phyloP scores from a whole-genome alignment of 2,797 vertebrate genomes.

The Toxotes lorentzi region DNA sequence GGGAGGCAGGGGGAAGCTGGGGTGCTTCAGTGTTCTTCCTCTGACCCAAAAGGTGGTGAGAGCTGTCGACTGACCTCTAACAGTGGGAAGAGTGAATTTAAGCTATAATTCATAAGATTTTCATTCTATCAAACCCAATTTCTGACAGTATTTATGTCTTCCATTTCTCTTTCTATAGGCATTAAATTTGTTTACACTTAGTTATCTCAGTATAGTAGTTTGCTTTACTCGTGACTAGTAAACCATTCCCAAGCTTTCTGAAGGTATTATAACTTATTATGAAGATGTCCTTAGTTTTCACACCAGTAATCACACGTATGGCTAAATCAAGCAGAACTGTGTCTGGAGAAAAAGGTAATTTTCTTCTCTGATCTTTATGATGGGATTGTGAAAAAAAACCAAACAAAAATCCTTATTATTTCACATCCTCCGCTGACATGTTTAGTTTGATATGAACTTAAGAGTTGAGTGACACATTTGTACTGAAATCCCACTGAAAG shows the following conservation, averaged over 20 bases:
- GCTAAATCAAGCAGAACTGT: background rate
- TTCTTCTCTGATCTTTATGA: background rate
- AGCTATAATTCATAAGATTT: background rate
- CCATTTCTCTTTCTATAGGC: background rate
- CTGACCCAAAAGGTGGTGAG: constrained; percentile 4
- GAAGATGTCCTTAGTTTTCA: background rate
- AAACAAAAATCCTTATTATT: background rate
- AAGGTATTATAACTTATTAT: background rate
- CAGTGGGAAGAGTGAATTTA: constrained; percentile 10
- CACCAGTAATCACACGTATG: background rate
- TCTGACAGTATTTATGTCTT: background rate
- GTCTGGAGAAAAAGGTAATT: constrained; percentile 5
- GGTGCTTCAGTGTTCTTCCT: background rate
- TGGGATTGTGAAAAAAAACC: too few relatives aligned
- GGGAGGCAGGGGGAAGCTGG: background rate
- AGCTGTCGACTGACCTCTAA: background rate
- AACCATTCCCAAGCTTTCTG: background rate
- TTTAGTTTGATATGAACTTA: background rate
- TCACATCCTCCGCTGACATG: background rate
- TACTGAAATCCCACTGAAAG: background rate
- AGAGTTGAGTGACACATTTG: background rate
- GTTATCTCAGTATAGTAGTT: background rate
- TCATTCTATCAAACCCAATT: background rate
- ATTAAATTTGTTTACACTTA: background rate
- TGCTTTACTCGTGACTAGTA: background rate